phyloP scores from a whole-genome alignment of 1,140 invertebrate species.

The Drosophila kepulauana region DNA sequence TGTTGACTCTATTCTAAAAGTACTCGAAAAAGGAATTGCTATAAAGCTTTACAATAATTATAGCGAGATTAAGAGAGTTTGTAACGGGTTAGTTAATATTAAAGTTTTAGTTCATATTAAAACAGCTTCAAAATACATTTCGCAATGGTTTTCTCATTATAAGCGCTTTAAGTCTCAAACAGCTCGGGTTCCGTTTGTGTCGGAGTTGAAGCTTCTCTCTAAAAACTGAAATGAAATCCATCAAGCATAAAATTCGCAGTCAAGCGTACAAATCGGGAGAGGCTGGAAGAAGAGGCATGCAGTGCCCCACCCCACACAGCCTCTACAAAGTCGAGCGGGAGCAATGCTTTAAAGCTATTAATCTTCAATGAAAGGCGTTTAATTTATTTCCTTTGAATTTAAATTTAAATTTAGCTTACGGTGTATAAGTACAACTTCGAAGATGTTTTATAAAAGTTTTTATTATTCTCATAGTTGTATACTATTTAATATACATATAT shows the following conservation, averaged over 20 bases:
- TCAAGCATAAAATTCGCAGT: constrained; percentile 80
- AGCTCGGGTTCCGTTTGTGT: constrained; percentile 5
- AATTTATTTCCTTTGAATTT: constrained; percentile 83
- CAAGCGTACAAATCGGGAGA: constrained; percentile 72
- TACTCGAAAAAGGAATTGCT: no score
- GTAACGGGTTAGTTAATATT: neutral
- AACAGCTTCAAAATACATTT: constrained; percentile 39
- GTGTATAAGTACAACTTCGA: constrained; percentile 80
- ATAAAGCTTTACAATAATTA: constrained; percentile 13
- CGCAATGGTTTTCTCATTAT: neutral
- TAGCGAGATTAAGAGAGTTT: neutral
- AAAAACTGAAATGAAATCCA: constrained; percentile 65
- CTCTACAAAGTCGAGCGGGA: constrained; percentile 43
- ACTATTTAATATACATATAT: no score
- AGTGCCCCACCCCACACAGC: neutral
- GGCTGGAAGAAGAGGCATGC: constrained; percentile 33
- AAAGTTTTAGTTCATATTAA: constrained; percentile 53
- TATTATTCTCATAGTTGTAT: constrained; percentile 2
- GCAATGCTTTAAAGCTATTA: constrained; percentile 73
- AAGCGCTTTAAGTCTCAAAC: neutral
- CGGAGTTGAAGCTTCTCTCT: constrained; percentile 30
- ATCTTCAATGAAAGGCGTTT: constrained; percentile 83
- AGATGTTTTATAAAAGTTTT: constrained; percentile 48
- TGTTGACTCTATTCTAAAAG: no score
- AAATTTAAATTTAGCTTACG: constrained; percentile 81